Percentiles rank a stretch among this genome's conserved stretches.
phyloP scores from a whole-genome alignment of 2,113 vertebrate genomes.

The Leucopternis melanops region DNA sequence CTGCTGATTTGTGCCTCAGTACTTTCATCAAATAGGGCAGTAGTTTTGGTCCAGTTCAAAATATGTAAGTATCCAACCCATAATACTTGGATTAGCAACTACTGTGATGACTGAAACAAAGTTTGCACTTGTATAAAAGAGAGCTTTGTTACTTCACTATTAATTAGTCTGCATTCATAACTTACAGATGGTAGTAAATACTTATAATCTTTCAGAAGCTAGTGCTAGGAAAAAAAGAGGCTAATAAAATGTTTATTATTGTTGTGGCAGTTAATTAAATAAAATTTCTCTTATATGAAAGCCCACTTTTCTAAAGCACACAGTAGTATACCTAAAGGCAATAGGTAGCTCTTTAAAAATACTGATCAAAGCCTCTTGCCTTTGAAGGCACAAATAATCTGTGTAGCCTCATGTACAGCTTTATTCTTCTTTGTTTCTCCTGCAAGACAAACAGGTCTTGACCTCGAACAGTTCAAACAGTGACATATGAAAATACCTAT shows the following conservation, averaged over 20 bases:
- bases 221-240: not conserved
- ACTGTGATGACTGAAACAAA: not conserved
- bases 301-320: not conserved
- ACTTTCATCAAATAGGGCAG: not conserved
- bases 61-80: not conserved
- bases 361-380: not conserved
- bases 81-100: not conserved
- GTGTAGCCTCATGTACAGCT: not conserved
- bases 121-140: not conserved
- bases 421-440: not conserved
- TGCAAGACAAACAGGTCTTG: not conserved
- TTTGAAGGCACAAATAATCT: not conserved
- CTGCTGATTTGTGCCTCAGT: not conserved
- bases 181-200: not conserved
- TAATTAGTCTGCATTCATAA: not conserved
- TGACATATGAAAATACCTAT: not conserved
- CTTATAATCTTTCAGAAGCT: not conserved
- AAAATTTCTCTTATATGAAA: not conserved
- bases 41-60: not conserved
- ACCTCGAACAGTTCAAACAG: not conserved
- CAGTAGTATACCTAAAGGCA: not conserved
- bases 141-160: not conserved
- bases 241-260: not conserved
- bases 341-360: not conserved
- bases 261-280: not conserved